phyloP scores from a whole-genome alignment of 2,888 invertebrate genomes.

The Agrotis puta region DNA sequence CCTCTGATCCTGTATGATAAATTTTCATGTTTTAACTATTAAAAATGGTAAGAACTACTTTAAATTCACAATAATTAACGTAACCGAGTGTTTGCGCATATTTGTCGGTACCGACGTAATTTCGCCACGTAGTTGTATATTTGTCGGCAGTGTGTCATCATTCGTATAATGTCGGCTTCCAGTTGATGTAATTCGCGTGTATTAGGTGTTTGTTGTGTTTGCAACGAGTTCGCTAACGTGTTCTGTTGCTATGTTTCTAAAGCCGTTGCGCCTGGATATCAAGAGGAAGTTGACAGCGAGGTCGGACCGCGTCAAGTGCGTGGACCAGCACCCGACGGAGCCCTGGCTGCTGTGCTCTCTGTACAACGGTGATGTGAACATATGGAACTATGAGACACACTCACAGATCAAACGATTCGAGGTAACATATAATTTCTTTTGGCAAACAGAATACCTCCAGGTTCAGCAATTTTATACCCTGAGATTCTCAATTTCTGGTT shows the following conservation, averaged over 20 bases:
- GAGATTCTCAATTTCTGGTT: background rate
- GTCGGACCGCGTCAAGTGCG: conserved; percentile 99
- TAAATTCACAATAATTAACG: conserved; percentile 58
- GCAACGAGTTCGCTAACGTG: conserved; percentile 56
- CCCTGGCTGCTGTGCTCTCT: conserved; percentile 99
- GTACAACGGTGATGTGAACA: conserved; percentile 99
- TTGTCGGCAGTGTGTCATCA: conserved; percentile 79
- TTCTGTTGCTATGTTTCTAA: conserved; percentile 76
- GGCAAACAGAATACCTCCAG: background rate
- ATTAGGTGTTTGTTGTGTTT: conserved; percentile 66
- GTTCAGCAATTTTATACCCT: background rate
- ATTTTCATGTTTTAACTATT: conserved; percentile 86
- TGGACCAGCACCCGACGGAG: conserved; percentile 99
- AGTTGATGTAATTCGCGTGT: conserved; percentile 69
- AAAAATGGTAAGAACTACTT: conserved; percentile 84
- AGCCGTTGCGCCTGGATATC: conserved; percentile 99
- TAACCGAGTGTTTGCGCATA: conserved; percentile 41
- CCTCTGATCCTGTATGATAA: conserved; percentile 77
- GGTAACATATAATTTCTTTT: conserved; percentile 82
- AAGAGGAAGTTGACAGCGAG: conserved; percentile 99
- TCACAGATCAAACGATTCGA: conserved; percentile 96
- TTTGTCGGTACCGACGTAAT: conserved; percentile 50
- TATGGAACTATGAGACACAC: conserved; percentile 99
- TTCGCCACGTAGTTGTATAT: conserved; percentile 74
- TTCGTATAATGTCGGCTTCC: conserved; percentile 79